phyloP scores from a whole-genome alignment of 2,888 invertebrate genomes.

The Ceriagrion tenellum region DNA sequence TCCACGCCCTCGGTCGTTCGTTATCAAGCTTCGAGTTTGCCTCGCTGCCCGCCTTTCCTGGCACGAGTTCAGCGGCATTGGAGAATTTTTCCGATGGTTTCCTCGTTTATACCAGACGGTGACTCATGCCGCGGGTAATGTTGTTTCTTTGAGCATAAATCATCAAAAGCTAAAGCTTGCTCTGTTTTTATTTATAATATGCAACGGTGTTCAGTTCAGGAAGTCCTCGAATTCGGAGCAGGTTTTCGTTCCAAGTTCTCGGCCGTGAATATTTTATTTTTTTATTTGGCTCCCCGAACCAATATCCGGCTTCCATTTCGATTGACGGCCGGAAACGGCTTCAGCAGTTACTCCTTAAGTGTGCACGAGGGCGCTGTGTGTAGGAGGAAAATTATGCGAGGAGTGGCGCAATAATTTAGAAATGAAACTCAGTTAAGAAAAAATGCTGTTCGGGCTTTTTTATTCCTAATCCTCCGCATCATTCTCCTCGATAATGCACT shows the following conservation, averaged over 20 bases:
- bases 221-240: background rate
- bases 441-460: too few species aligned
- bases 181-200: background rate
- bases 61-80: background rate
- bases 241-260: background rate
- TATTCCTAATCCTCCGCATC: too few species aligned
- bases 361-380: background rate
- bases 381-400: too few species aligned
- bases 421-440: too few species aligned
- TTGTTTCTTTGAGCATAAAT: background rate
- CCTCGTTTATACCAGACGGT: background rate
- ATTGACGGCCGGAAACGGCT: background rate
- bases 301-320: background rate
- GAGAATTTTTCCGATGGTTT: background rate
- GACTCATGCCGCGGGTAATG: background rate
- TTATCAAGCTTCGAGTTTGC: too few species aligned
- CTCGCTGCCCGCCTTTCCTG: background rate
- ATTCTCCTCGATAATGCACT: too few species aligned
- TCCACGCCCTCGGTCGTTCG: too few species aligned
- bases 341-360: background rate
- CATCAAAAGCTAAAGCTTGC: background rate
- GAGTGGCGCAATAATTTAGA: too few species aligned
- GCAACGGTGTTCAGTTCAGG: background rate
- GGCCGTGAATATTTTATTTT: too few species aligned
- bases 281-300: background rate